Evolutionary conservation across 2,888 invertebrate species (phyloP).

Genomic region (Salticus scenicus): DNA sequence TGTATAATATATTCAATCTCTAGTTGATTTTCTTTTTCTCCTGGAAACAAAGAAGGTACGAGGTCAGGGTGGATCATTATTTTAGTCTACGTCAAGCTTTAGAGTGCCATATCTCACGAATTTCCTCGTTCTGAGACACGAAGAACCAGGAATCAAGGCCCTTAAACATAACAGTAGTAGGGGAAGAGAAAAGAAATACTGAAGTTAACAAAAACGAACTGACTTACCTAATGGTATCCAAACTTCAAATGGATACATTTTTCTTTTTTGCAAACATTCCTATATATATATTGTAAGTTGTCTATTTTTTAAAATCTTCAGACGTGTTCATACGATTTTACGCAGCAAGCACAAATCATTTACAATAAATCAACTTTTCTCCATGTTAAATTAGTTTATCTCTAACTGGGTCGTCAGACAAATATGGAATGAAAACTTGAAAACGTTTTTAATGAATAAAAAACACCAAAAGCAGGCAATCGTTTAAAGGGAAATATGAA

Average conservation of each 20-base stretch:
- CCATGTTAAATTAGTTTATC: too few relatives aligned
- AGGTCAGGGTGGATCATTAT: constrained; percentile 60
- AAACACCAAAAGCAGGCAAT: too few relatives aligned
- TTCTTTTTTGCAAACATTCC: neutral
- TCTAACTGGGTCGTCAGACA: too few relatives aligned
- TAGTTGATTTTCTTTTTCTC: too few relatives aligned
- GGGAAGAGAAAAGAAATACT: constrained; percentile 14
- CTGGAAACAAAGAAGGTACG: constrained; percentile 15
- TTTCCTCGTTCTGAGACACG: neutral
- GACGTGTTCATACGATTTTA: neutral
- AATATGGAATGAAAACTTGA: too few relatives aligned
- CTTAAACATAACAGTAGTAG: constrained; percentile 29
- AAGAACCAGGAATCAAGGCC: neutral
- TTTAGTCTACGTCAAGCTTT: constrained; percentile 24
- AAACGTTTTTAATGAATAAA: too few relatives aligned
- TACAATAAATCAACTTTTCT: too few relatives aligned
- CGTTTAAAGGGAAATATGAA: too few relatives aligned
- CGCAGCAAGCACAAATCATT: too few relatives aligned
- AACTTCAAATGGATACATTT: neutral
- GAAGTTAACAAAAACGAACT: constrained; percentile 26
- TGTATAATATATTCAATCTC: too few relatives aligned
- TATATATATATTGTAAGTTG: too few relatives aligned
- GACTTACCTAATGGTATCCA: constrained; percentile 34
- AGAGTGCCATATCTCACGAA: constrained; percentile 61
- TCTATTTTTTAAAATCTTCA: too few relatives aligned